Base-by-base conservation (phyloP, 2,113 vertebrate genomes). In the Setophaga coronata region DNA sequence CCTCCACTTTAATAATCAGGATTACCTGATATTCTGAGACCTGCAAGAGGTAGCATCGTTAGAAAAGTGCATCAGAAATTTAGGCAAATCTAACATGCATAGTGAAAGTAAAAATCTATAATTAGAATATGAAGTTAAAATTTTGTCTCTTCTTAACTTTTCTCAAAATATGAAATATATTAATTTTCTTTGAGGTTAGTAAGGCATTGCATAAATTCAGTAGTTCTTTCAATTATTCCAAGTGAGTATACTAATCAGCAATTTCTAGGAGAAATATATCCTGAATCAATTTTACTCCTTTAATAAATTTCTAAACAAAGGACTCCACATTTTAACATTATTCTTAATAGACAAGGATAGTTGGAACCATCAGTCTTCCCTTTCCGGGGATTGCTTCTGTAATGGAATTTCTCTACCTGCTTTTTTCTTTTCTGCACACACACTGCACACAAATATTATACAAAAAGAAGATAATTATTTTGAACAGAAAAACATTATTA, bases 1-100 rank as follows among this genome's bases (percentile, higher is more conserved):
- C 42, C 18, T 78, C 40, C 12, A 61, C 36, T 79, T 84, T 70
- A 88, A 48, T 92, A 96, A 91, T 82, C 84, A 91, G 94, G 92
- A 96, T 97, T 97, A 90, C 57, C 42, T 93, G 57, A 61, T 93
- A 85, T 76, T 86, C 79, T 72, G 34, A 92, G 58, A 87, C 20
- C 28, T 74, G 34, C n/a, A 91, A 40, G 45, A 97, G 33, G 56
- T 89, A 97, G 87, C 53, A 78, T 1, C 6, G 50, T 80, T 29
- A 87, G 26, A 83, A 83, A 82, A 86, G 13, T 62, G 24, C 33
- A 45, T 73, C 33, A 76, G 77, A 62, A 84, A 67, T 77, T 85
- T 80, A 64, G 31, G 64, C 18, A 89, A 94, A 60, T 60, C 29
- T 74, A 91, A 61, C 28, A 60, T 23, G 25, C 21, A 8, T 16